Conservation (phyloP, 2,113 vertebrate species). For the Marmota monax region DNA sequence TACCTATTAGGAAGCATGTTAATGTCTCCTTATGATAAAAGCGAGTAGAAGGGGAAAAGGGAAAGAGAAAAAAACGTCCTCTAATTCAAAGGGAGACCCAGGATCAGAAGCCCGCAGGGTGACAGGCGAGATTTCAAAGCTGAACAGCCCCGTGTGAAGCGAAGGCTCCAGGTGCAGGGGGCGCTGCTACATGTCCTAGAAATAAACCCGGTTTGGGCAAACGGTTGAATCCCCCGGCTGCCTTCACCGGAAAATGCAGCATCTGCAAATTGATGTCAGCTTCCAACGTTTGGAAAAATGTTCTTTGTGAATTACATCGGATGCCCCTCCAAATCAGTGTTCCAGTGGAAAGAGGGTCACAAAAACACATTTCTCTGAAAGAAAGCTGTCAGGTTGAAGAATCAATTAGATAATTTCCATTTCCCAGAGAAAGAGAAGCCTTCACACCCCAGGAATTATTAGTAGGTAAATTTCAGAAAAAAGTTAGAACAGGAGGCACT, state of each 20-base stretch:
- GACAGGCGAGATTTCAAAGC: neutral
- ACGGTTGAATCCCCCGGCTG: neutral
- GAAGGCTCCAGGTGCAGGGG: neutral
- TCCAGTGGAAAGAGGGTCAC: neutral
- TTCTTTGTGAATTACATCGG: neutral
- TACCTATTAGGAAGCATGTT: constrained; percentile 64
- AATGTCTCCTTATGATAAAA: constrained; percentile 70
- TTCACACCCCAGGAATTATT: constrained; percentile 54
- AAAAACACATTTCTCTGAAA: constrained; percentile 13
- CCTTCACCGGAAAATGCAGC: neutral
- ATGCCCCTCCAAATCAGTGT: neutral
- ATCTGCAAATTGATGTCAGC: neutral
- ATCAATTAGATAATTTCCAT: neutral
- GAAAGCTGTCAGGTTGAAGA: constrained; percentile 53
- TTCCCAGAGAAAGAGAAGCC: constrained; percentile 37
- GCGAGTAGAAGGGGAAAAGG: neutral
- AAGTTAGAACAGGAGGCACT: neutral
- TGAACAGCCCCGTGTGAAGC: rapidly evolving
- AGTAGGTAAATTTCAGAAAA: neutral
- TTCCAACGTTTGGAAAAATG: neutral
- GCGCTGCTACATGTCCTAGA: neutral
- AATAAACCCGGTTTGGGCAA: neutral
- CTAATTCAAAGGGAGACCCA: constrained; percentile 34
- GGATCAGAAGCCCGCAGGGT: neutral
- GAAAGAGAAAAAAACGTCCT: neutral